A percentile compares a stretch with the other conserved stretches of the same genome.
These are phyloP conservation scores for Hippocampus barbouri DNA, from an alignment of 2,113 vertebrate species.

Conservation along the genomic window DNA sequence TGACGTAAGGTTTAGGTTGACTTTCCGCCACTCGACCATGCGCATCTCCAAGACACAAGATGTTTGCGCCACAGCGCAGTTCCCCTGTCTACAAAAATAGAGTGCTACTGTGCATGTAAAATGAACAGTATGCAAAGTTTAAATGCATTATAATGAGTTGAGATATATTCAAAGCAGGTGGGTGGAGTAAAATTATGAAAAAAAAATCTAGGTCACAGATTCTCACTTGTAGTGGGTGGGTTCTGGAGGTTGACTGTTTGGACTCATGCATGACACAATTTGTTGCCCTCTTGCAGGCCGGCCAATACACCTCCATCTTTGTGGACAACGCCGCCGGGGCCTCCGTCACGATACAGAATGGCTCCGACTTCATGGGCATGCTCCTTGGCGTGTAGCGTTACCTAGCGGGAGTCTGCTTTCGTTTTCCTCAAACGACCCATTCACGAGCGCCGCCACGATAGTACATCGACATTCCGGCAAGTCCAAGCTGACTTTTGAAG, in stretches of 20 bases:
- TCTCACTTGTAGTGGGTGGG: background rate
- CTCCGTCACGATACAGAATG: slow-evolving; percentile 82
- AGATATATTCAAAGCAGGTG: background rate
- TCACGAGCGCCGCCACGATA: background rate
- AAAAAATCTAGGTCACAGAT: background rate
- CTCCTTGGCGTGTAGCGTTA: slow-evolving; percentile 78
- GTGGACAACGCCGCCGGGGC: slow-evolving; percentile 87
- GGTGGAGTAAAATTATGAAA: background rate
- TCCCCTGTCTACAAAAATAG: too few relatives aligned
- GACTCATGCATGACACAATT: background rate
- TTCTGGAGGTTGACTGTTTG: background rate
- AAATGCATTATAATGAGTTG: background rate
- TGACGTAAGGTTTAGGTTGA: too few relatives aligned
- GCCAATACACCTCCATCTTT: slow-evolving; percentile 91
- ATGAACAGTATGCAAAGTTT: background rate
- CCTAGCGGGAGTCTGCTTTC: background rate
- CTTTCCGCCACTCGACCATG: too few relatives aligned
- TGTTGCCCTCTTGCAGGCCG: slow-evolving; percentile 69
- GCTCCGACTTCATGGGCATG: slow-evolving; percentile 91
- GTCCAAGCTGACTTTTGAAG: background rate
- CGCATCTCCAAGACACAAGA: too few relatives aligned
- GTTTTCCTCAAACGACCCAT: background rate
- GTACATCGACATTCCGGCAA: background rate
- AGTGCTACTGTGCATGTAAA: too few relatives aligned
- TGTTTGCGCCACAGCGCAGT: too few relatives aligned